Base-by-base conservation (phyloP, 1,140 invertebrate species). In the Pectinophora gossypiella region DNA sequence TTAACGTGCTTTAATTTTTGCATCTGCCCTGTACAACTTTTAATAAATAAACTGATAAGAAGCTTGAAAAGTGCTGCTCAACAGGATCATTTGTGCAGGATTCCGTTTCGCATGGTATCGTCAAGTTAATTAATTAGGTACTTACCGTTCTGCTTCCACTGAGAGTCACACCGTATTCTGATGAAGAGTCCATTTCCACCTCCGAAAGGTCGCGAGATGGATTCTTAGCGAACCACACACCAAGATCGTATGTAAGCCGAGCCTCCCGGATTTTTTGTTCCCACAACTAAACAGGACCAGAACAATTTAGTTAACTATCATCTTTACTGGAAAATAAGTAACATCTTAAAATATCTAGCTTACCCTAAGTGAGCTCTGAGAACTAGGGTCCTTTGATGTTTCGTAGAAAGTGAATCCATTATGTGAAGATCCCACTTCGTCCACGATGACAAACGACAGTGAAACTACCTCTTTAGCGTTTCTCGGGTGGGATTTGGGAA, bases 201-300 rank as follows among this genome's bases (percentile, higher is more conserved):
- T 79, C 69, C 13, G 69, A 68, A 13, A 84, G 36, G 44, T 78
- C 72, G 3, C 66, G 53, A 4, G 61, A 61, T 10, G 76, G 75
- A 48, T 78, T 70, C 19, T 50, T 66, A n/a, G 68, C 58, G 18
- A 68, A 66, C 65, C 71, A 77, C 4, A 76, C 58, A 1, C 54
- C 60, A 1, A 86, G 48, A 19, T 76, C 66, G 20, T 86, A 76
- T 0, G 78, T 68, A 6, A 75, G 22, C 50, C 72, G 76, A 0
- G 86, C 85, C 46, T 87, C 86, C 18, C 70, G 62, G 0, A 87
- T 49, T 54, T 87, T 85, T 18, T 63, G 59, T 35, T 85, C 76
- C 76, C 77, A 84, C 4, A 54, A 6, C 36, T 40, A 40, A 3
- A 13, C 1, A n/a, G 9, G n/a, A 38, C 4, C 35, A 38, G 22